Base-by-base conservation (phyloP, 2,888 invertebrate species). In the Erebia epiphron region DNA sequence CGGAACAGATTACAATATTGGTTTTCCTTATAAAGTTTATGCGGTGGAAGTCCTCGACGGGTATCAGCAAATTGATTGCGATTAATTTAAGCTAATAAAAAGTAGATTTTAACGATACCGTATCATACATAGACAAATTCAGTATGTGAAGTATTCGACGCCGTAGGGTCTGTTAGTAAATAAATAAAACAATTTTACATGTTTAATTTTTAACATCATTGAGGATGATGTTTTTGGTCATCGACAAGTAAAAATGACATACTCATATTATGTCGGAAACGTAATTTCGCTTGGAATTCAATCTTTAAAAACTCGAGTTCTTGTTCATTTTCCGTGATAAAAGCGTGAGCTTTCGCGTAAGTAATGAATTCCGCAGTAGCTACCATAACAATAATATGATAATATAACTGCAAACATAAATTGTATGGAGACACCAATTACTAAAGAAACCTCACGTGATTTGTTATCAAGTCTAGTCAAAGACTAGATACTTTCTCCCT, bases 261-360 rank as follows among this genome's bases (percentile, higher is more conserved):
- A 11, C 46, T 11, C 13, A 10, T 88, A 87, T 60, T 90, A 89
- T 87, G 90, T 87, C 80, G 88, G 86, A 89, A 88, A 89, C 89
- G 86, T 86, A 88, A 86, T 86, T 90, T 86, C 85, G 86, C 86
- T 88, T 86, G 82, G 87, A 86, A 26, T 3, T 83, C 86, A 89
- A 85, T 83, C 87, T 88, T 86, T 88, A 87, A 89, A 90, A 89
- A 84, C 86, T 86, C 83, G 82, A 86, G 86, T 86, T 89, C 89
- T 89, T 90, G 90, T 91, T 91, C 91, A 92, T 92, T 91, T 87
- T 88, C 86, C 79, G 87, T 89, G 91, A 91, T 91, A 91, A 91
- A 91, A 91, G 87, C 87, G 85, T 83, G 80, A 85, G 87, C 70
- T 72, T 87, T 91, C 87, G 86, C 86, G 86, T 90, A 90, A 91